Evolutionary conservation across 2,888 invertebrate genomes (phyloP).

Genomic region (Scaptomyza polygonia): DNA sequence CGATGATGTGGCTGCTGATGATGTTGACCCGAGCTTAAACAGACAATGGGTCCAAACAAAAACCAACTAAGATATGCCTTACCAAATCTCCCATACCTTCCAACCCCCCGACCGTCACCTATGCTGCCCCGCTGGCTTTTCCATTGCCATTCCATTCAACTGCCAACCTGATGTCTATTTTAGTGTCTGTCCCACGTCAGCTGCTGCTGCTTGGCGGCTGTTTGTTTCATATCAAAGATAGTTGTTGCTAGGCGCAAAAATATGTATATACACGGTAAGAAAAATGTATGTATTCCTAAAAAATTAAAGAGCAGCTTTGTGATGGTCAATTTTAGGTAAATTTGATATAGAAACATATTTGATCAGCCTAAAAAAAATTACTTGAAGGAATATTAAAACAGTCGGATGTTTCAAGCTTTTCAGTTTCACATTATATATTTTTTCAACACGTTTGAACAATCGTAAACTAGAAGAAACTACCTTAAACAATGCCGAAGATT

Average conservation of each 20-base stretch:
- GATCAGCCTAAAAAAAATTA: no score
- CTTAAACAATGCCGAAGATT: no score
- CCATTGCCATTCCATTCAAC: slow-evolving; percentile 41
- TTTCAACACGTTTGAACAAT: no score
- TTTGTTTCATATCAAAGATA: slow-evolving; percentile 32
- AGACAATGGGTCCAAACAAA: slow-evolving; percentile 33
- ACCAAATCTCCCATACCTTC: background rate
- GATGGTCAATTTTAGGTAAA: no score
- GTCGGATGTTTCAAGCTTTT: no score
- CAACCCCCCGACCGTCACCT: background rate
- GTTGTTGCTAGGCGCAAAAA: slow-evolving; percentile 40
- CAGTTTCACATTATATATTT: no score
- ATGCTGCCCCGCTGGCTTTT: no score
- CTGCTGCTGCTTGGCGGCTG: slow-evolving; percentile 9
- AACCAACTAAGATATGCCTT: slow-evolving; percentile 33
- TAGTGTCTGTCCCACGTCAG: slow-evolving; percentile 41
- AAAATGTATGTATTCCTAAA: background rate
- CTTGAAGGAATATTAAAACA: no score
- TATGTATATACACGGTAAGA: background rate
- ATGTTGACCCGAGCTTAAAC: slow-evolving; percentile 52
- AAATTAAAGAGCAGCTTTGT: no score
- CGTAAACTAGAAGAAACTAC: no score
- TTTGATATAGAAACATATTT: no score
- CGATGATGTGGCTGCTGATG: slow-evolving; percentile 73
- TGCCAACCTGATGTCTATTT: slow-evolving; percentile 75